phyloP scores from a whole-genome alignment of 2,797 vertebrate genomes.

The Sarcophilus harrisii region DNA sequence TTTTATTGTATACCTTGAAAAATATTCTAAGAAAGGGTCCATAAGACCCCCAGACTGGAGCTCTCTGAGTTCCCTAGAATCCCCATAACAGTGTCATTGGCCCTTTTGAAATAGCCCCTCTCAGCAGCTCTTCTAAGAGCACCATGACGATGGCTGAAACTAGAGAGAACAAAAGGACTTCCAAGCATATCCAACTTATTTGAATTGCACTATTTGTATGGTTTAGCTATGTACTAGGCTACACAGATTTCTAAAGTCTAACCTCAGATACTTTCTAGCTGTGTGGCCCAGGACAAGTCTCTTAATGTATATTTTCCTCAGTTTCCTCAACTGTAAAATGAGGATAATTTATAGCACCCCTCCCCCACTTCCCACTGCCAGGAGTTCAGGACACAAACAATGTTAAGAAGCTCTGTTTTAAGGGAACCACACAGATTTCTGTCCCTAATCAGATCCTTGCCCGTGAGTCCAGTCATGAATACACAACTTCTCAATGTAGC shows the following conservation, averaged over 20 bases:
- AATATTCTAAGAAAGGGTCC: not conserved
- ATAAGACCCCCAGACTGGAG: not conserved
- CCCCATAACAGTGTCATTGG: not conserved
- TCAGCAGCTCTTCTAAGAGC: not conserved
- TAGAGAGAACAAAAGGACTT: not conserved
- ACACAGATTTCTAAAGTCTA: not conserved
- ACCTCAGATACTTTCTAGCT: not conserved
- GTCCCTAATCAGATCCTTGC: not conserved
- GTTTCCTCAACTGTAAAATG: not conserved
- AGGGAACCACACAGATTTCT: not conserved
- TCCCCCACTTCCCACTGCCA: not conserved
- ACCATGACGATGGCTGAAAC: not conserved
- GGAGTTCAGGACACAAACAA: not conserved
- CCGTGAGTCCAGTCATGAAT: not conserved
- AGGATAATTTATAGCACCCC: not conserved
- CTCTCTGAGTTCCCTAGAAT: not conserved
- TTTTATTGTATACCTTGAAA: not conserved
- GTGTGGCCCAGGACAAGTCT: not conserved
- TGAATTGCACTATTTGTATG: not conserved
- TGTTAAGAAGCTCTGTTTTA: not conserved
- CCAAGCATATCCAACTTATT: not conserved
- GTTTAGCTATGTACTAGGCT: not conserved
- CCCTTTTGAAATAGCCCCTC: not conserved
- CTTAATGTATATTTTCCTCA: not conserved
- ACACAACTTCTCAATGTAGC: not conserved